Evolutionary conservation across 1,140 invertebrate genomes (phyloP), one percentile per base, ranked within the genome.

Genomic region (Leucophenga varia): DNA sequence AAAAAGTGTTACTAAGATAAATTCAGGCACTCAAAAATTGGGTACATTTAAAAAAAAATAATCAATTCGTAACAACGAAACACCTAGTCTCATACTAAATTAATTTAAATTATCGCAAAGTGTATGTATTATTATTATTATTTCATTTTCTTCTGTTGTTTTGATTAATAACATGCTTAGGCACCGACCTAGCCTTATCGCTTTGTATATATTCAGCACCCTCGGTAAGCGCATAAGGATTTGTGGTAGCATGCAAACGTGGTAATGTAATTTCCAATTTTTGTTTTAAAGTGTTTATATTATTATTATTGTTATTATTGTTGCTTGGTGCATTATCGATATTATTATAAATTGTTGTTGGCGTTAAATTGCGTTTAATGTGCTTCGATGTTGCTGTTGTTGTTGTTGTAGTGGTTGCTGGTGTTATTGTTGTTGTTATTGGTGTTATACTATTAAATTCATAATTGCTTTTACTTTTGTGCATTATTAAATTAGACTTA

Each of bases 221-320:
- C 43, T 77, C 76, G 50, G 76, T 80, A 40, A 84, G 81, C 28
- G 76, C 80, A 54, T 80, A 74, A 13, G 76, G 77, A 76, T 90
- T 90, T 25, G 87, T 89, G 14, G 87, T 89, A 2, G 83, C 88
- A 19, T 86, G 76, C 49, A 89, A 76, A 59, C 80, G 81, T 17
- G 80, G 79, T 40, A 83, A 84, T 47, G 82, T 80, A 55, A 89
- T 88, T 61, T 83, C 80, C 38, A 82, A 64, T 55, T 81, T 81
- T 28, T 61, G 60, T 30, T 55, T 57, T 39, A 55, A 45, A 49
- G 64, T 64, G 35, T 35, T 64, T 31, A 44, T 32, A 39, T 48
- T 39, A 13, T 43, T 53, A 28, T 52, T 49, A 16, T 30, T 54
- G n/a, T 43, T 48, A 44, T 32, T 44, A 38, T 28, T 35, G 16